Conservation (phyloP, 2,113 vertebrate genomes). For the Cephalophus harveyi region DNA sequence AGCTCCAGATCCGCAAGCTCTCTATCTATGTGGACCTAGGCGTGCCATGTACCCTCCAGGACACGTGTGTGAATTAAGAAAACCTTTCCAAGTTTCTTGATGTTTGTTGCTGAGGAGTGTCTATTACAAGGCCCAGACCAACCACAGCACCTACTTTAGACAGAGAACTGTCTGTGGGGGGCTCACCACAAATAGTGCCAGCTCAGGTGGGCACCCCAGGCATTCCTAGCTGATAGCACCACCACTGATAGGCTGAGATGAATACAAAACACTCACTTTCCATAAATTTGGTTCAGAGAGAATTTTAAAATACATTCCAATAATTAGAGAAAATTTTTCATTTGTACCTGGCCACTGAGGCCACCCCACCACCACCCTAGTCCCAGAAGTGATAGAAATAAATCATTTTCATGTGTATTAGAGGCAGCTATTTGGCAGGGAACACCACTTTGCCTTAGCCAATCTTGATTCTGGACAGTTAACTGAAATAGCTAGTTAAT, state of each 20-base stretch:
- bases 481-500: conserved; percentile 55
- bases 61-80: background rate
- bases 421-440: background rate
- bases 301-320: background rate
- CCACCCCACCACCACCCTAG: background rate
- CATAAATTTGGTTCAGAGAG: background rate
- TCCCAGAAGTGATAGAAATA: background rate
- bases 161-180: background rate
- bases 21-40: background rate
- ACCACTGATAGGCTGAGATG: background rate
- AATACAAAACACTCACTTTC: background rate
- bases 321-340: conserved; percentile 23
- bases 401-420: conserved; percentile 23
- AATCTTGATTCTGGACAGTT: conserved; percentile 39
- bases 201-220: background rate
- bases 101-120: background rate
- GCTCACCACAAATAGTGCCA: background rate
- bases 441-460: conserved; percentile 14
- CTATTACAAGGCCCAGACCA: background rate
- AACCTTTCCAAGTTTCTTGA: background rate
- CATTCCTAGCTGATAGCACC: background rate
- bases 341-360: background rate
- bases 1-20: background rate
- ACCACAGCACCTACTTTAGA: background rate
- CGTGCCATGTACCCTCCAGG: background rate